A percentile compares a stretch with the other conserved stretches of the same genome.
Conservation (phyloP, 1,140 invertebrate genomes). For the Tribolium madens region DNA sequence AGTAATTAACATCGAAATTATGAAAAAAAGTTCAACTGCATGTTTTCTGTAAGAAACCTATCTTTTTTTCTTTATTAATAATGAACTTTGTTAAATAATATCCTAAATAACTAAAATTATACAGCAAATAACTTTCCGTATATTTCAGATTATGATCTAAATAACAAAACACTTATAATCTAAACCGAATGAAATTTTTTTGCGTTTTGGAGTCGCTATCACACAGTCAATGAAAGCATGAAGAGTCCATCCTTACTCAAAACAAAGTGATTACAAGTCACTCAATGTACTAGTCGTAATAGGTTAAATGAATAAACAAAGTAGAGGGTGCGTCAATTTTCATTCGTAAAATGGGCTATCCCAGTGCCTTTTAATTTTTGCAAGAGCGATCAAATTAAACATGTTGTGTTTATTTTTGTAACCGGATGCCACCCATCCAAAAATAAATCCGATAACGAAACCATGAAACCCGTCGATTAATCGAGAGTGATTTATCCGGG, state of each 20-base stretch:
- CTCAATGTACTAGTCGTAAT: not conserved
- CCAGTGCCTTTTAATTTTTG: slow-evolving; percentile 2
- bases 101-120: too few species aligned
- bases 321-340: not conserved
- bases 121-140: too few species aligned
- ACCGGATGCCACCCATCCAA: not conserved
- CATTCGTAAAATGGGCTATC: not conserved
- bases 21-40: too few species aligned
- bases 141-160: too few species aligned
- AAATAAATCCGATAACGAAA: slow-evolving; percentile 18
- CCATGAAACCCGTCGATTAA: not conserved
- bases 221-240: not conserved
- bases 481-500: slow-evolving; percentile 21
- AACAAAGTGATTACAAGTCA: not conserved
- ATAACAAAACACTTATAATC: too few species aligned
- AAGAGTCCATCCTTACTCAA: not conserved
- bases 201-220: too few species aligned
- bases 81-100: too few species aligned
- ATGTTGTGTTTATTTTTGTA: not conserved
- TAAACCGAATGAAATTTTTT: too few species aligned
- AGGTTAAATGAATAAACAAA: not conserved
- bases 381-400: not conserved
- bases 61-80: too few species aligned
- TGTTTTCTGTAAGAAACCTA: too few species aligned
- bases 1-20: too few species aligned